These are phyloP conservation scores for Podarcis raffonei DNA, from an alignment of 2,113 vertebrate genomes.

Conservation along the genomic window DNA sequence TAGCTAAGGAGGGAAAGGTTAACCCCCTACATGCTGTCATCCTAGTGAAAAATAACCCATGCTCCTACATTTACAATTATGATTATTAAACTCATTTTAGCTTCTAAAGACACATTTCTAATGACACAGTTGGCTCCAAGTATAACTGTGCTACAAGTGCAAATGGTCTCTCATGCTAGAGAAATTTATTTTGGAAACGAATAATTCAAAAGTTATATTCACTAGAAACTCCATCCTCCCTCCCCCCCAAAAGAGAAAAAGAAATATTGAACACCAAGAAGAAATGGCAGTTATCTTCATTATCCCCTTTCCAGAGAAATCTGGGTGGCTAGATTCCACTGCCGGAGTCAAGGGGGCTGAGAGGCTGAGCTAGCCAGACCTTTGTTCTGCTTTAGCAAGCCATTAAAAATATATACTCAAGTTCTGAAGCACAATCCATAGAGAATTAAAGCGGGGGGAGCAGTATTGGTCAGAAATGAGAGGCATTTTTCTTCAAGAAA, in stretches of 20 bases:
- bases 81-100: too few species aligned
- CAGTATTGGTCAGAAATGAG: neutral
- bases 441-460: neutral
- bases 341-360: neutral
- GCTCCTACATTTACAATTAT: too few species aligned
- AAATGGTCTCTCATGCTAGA: neutral
- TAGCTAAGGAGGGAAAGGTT: too few species aligned
- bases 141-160: neutral
- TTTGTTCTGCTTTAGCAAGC: neutral
- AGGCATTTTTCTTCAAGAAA: neutral
- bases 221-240: neutral
- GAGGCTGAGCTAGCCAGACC: neutral
- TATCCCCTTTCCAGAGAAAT: neutral
- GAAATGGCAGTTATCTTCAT: neutral
- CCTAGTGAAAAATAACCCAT: too few species aligned
- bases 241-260: too few species aligned
- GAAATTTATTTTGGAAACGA: neutral
- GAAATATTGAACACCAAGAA: too few species aligned
- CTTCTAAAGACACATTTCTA: too few species aligned
- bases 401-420: neutral
- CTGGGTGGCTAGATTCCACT: neutral
- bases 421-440: neutral
- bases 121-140: neutral
- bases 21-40: too few species aligned
- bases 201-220: neutral